phyloP scores from a whole-genome alignment of 2,797 vertebrate species.

The Astyanax mexicanus region DNA sequence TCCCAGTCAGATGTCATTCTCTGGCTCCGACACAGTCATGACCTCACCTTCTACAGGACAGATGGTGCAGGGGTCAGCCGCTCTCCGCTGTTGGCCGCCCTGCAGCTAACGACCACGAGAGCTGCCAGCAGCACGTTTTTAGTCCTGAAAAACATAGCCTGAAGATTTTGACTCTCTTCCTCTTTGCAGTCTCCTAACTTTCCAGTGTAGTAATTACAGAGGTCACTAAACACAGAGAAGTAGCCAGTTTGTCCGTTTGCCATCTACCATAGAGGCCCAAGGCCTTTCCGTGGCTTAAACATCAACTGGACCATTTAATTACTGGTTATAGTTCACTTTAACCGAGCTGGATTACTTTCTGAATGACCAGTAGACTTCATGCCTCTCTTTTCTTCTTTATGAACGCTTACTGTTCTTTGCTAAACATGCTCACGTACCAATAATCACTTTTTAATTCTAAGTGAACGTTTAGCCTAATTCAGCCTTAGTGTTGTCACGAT shows the following conservation, averaged over 20 bases:
- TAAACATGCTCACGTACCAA: neutral
- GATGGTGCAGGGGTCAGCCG: slow-evolving; percentile 55
- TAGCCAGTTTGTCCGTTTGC: slow-evolving; percentile 14
- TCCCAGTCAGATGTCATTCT: slow-evolving; percentile 54
- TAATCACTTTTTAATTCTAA: too few species aligned
- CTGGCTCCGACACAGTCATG: slow-evolving; percentile 53
- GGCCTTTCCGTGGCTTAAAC: slow-evolving; percentile 18
- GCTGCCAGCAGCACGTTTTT: slow-evolving; percentile 38
- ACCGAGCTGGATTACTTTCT: slow-evolving; percentile 35
- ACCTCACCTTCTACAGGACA: slow-evolving; percentile 57
- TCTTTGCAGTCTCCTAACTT: slow-evolving; percentile 24
- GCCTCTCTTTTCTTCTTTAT: slow-evolving; percentile 3
- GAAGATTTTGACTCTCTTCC: slow-evolving; percentile 24
- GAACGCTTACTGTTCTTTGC: neutral
- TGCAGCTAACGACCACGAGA: slow-evolving; percentile 33
- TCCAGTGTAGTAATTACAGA: slow-evolving; percentile 45
- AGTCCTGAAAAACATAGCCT: slow-evolving; percentile 35
- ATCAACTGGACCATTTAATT: slow-evolving; percentile 47
- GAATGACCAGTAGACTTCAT: slow-evolving; percentile 6
- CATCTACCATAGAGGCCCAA: slow-evolving; percentile 3
- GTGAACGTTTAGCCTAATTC: too few species aligned
- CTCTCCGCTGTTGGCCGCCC: slow-evolving; percentile 21
- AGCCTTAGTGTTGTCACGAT: too few species aligned
- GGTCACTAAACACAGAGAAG: slow-evolving; percentile 22
- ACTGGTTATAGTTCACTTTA: slow-evolving; percentile 36